Evolutionary conservation across 2,113 vertebrate genomes (phyloP).

Genomic region (Melospiza georgiana): DNA sequence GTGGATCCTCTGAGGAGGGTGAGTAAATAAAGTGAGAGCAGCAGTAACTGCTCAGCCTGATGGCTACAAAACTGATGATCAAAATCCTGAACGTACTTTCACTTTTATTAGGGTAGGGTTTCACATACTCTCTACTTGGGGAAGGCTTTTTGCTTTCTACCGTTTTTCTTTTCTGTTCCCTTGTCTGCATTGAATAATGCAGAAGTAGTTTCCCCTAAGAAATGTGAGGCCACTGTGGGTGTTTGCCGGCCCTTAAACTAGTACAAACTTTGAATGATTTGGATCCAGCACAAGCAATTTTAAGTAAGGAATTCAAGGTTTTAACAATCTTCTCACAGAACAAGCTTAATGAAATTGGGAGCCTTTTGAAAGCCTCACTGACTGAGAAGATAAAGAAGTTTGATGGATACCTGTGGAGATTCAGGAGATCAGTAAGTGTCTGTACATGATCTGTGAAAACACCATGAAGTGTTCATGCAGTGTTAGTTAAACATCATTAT

Average conservation of each 20-base stretch:
- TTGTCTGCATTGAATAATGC: not conserved
- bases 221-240: not conserved
- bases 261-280: not conserved
- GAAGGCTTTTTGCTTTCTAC: not conserved
- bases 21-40: not conserved
- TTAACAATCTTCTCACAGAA: conserved; percentile 61
- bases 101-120: not conserved
- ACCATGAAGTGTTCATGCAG: not conserved
- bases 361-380: conserved; percentile 68
- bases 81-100: not conserved
- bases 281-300: not conserved
- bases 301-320: not conserved
- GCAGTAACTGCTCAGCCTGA: not conserved
- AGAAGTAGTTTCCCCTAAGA: not conserved
- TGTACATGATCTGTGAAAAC: not conserved
- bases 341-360: conserved; percentile 65
- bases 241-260: not conserved
- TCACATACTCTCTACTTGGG: not conserved
- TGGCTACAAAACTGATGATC: not conserved
- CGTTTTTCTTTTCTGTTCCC: not conserved
- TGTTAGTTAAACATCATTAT: not conserved
- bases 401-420: conserved; percentile 53
- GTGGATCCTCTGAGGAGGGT: not conserved
- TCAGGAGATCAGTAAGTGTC: conserved; percentile 47
- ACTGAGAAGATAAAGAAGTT: conserved; percentile 70